A percentile compares a stretch with the other conserved stretches of the same genome.
These are phyloP conservation scores for Lagria hirta DNA, from an alignment of 2,888 invertebrate genomes.

Conservation along the genomic window DNA sequence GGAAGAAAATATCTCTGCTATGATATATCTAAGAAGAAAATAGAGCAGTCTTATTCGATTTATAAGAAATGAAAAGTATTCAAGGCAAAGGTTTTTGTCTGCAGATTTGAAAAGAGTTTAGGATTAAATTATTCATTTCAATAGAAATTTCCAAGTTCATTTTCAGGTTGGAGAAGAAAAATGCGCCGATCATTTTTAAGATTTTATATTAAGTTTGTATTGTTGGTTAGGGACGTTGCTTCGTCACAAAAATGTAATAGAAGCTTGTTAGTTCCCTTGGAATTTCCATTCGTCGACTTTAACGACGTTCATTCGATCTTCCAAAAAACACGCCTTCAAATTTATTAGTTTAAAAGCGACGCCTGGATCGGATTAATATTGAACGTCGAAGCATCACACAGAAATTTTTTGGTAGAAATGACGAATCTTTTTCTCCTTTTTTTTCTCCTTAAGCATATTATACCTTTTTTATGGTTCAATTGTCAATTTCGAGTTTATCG, in stretches of 20 bases:
- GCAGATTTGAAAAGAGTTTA: slow-evolving; percentile 29
- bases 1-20: slow-evolving; percentile 19
- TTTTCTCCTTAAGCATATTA: slow-evolving; percentile 25
- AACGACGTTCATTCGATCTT: slow-evolving; percentile 13
- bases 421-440: slow-evolving; percentile 11
- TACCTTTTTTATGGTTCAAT: slow-evolving; percentile 29
- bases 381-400: slow-evolving; percentile 2
- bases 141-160: slow-evolving; percentile 31
- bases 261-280: slow-evolving; percentile 27
- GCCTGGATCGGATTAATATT: slow-evolving; percentile 20
- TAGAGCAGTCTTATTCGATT: slow-evolving; percentile 29
- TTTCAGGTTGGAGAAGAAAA: slow-evolving; percentile 28
- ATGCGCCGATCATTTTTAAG: slow-evolving; percentile 35
- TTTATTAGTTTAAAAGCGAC: slow-evolving; percentile 20
- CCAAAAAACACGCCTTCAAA: slow-evolving; percentile 15
- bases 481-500: slow-evolving; percentile 26
- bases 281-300: slow-evolving; percentile 16
- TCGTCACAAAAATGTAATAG: slow-evolving; percentile 36
- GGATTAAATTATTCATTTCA: slow-evolving; percentile 33
- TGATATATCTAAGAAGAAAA: slow-evolving; percentile 28
- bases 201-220: slow-evolving; percentile 37
- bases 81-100: slow-evolving; percentile 30
- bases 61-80: slow-evolving; percentile 34
- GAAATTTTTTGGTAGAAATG: slow-evolving; percentile 1
- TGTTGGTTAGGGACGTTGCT: slow-evolving; percentile 24